Percentiles rank a stretch among this genome's conserved stretches.
Evolutionary conservation across 2,888 invertebrate genomes (phyloP).

Genomic region (Catonia carolina): DNA sequence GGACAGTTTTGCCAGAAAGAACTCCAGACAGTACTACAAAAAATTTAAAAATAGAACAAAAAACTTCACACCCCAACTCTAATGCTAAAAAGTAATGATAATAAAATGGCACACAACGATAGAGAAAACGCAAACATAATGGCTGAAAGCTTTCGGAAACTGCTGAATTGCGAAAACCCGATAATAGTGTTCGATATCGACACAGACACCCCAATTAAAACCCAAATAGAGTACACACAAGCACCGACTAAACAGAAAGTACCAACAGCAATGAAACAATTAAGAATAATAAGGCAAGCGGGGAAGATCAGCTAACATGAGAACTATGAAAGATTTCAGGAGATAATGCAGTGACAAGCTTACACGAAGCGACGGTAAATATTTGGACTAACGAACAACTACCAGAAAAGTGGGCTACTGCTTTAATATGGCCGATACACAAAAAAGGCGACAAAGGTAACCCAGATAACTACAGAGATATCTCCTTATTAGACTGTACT

Average conservation of each 20-base stretch:
- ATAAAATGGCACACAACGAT: no score
- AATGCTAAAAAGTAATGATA: neutral
- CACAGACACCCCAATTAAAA: neutral
- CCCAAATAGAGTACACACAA: neutral
- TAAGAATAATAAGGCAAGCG: neutral
- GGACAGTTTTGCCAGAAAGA: neutral
- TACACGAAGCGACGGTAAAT: no score
- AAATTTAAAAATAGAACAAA: neutral
- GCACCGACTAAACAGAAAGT: neutral
- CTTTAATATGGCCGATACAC: no score
- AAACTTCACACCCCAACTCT: neutral
- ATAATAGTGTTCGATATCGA: neutral
- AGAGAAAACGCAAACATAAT: no score
- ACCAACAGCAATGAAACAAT: neutral
- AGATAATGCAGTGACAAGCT: neutral
- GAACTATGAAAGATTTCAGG: neutral
- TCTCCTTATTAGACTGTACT: neutral
- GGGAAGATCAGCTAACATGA: neutral
- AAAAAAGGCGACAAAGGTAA: neutral
- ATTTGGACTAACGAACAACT: neutral
- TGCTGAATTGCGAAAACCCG: neutral
- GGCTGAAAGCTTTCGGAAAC: neutral
- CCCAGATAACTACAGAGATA: neutral
- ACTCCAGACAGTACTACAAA: constrained; percentile 1
- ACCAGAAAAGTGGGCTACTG: neutral